A percentile compares a stretch with the other conserved stretches of the same genome.
phyloP scores from a whole-genome alignment of 1,140 invertebrate genomes.

The Thaumetopoea pityocampa region DNA sequence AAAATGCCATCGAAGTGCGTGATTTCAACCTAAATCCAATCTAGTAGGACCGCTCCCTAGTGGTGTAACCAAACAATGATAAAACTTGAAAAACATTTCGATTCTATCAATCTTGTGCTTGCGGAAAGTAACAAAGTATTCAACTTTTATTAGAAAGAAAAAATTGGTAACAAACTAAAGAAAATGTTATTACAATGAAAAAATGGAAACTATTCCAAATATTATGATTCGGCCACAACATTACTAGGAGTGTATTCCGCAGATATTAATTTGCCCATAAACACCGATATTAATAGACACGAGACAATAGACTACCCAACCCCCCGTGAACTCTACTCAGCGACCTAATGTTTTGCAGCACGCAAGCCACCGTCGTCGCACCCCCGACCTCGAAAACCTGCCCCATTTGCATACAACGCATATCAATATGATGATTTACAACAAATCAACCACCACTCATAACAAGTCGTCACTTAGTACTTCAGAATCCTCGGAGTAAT shows the following conservation, averaged over 20 bases:
- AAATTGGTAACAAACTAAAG: too few relatives aligned
- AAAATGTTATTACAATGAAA: too few relatives aligned
- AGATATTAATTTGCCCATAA: slow-evolving; percentile 59
- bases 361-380: slow-evolving; percentile 47
- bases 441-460: slow-evolving; percentile 8
- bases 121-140: too few relatives aligned
- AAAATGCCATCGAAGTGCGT: slow-evolving; percentile 34
- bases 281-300: slow-evolving; percentile 63
- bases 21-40: slow-evolving; percentile 69
- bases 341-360: slow-evolving; percentile 55
- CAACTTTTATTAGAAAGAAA: too few relatives aligned
- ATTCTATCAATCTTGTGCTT: slow-evolving; percentile 23
- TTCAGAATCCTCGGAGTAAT: too few relatives aligned
- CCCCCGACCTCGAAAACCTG: slow-evolving; percentile 36
- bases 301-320: slow-evolving; percentile 65
- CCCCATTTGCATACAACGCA: slow-evolving; percentile 32
- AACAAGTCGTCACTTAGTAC: too few relatives aligned
- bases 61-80: slow-evolving; percentile 55
- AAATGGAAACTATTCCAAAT: too few relatives aligned
- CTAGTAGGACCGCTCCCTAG: slow-evolving; percentile 62
- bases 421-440: slow-evolving; percentile 23
- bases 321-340: slow-evolving; percentile 42
- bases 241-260: slow-evolving; percentile 16
- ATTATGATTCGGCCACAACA: too few relatives aligned
- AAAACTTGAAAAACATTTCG: slow-evolving; percentile 51